phyloP scores from a whole-genome alignment of 2,797 vertebrate species.

The Euthynnus affinis region DNA sequence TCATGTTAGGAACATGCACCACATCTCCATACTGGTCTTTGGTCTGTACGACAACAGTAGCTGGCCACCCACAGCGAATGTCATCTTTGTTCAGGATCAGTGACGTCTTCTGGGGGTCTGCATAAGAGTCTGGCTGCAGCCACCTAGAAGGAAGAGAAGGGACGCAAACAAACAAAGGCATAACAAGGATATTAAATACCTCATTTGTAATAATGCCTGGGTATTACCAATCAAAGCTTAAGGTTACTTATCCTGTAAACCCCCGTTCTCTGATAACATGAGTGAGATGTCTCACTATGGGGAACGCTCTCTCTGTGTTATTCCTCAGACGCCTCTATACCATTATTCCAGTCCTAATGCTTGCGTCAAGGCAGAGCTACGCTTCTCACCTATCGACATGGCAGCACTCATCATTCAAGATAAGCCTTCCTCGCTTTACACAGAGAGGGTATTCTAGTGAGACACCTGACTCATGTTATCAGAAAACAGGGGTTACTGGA shows the following conservation, averaged over 20 bases:
- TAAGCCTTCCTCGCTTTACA: background rate
- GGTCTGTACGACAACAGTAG: constrained; percentile 97
- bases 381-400: background rate
- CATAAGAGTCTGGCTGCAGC: constrained; percentile 99
- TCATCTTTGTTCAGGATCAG: constrained; percentile 98
- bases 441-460: background rate
- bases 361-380: background rate
- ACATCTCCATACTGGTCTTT: constrained; percentile 99
- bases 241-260: background rate
- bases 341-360: background rate
- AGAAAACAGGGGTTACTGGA: background rate
- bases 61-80: constrained; percentile 98
- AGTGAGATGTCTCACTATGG: background rate
- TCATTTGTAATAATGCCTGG: background rate
- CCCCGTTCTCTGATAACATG: background rate
- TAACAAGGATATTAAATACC: background rate
- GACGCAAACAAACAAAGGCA: background rate
- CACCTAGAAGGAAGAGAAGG: constrained; percentile 84
- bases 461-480: background rate
- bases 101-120: constrained; percentile 98
- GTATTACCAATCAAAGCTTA: background rate
- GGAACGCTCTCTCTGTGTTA: background rate
- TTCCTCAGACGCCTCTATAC: too few relatives aligned
- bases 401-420: background rate
- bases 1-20: constrained; percentile 99